Evolutionary conservation across 2,113 vertebrate genomes (phyloP).

Genomic region (Canis aureus): DNA sequence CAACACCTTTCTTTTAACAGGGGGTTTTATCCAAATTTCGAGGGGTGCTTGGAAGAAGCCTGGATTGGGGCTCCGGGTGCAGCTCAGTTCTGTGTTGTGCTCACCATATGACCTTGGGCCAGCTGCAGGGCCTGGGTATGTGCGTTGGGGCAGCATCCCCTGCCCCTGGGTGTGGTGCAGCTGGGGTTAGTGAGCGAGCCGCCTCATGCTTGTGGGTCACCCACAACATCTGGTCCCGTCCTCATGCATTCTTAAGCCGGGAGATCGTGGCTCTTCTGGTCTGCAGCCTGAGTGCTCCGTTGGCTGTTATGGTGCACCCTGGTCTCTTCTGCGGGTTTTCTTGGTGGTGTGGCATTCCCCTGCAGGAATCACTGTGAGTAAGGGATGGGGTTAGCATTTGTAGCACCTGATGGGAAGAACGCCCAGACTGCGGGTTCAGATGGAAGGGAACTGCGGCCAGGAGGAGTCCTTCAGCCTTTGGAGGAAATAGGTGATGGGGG

Average conservation of each 20-base stretch:
- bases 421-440: not conserved
- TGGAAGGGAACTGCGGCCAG: not conserved
- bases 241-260: not conserved
- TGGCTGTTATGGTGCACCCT: rapidly evolving
- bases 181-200: not conserved
- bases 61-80: not conserved
- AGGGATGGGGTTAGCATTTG: not conserved
- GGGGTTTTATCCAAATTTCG: too few relatives aligned
- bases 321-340: rapidly evolving
- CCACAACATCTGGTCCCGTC: not conserved
- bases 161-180: not conserved
- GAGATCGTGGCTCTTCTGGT: not conserved
- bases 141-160: too few relatives aligned
- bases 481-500: not conserved
- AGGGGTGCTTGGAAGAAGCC: not conserved
- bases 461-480: not conserved
- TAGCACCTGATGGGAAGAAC: not conserved
- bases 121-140: not conserved
- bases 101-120: rapidly evolving
- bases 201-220: rapidly evolving
- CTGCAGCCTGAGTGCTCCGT: rapidly evolving
- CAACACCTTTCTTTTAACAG: not conserved
- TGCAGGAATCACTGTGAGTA: not conserved
- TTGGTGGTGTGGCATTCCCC: rapidly evolving
- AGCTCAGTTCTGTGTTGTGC: not conserved